Percentiles rank a stretch among this genome's conserved stretches.
These are phyloP conservation scores for Dioctria linearis DNA, from an alignment of 2,888 invertebrate genomes.

Conservation along the genomic window DNA sequence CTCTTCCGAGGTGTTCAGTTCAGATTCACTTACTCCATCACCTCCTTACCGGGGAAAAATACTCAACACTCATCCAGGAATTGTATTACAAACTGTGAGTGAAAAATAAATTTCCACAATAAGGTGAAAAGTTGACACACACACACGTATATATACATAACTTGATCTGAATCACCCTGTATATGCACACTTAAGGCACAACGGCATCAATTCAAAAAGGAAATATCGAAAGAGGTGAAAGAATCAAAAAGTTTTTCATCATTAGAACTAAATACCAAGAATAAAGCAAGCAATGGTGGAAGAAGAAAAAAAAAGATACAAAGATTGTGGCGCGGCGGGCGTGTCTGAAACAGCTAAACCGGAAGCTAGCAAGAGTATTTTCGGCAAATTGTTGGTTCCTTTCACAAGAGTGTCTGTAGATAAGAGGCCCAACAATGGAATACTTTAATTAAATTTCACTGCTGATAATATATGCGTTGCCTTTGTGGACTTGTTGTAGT, in stretches of 20 bases:
- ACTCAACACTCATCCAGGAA: conserved; percentile 1
- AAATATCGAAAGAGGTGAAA: neutral
- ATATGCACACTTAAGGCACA: neutral
- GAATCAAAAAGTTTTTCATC: conserved; percentile 14
- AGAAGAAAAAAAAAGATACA: too few species aligned
- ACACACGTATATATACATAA: too few species aligned
- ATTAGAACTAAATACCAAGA: neutral
- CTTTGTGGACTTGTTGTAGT: conserved; percentile 1
- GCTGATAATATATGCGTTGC: conserved; percentile 29
- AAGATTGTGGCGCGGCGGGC: neutral
- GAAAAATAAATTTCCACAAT: conserved; percentile 40
- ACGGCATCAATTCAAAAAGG: neutral
- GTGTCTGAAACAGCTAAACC: neutral
- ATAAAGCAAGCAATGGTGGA: conserved; percentile 3
- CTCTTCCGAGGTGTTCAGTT: neutral
- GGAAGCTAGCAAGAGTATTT: conserved; percentile 18
- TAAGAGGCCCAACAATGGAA: conserved; percentile 31
- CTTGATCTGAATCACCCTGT: too few species aligned
- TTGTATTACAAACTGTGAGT: conserved; percentile 22
- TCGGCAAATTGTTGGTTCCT: conserved; percentile 34
- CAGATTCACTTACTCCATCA: neutral
- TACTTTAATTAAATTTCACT: conserved; percentile 51
- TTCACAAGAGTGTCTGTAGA: conserved; percentile 20
- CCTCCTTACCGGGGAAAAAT: conserved; percentile 2
- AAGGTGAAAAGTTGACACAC: conserved; percentile 29